Evolutionary conservation across 1,140 invertebrate species (phyloP).

Genomic region (Lasaia peninsularis): DNA sequence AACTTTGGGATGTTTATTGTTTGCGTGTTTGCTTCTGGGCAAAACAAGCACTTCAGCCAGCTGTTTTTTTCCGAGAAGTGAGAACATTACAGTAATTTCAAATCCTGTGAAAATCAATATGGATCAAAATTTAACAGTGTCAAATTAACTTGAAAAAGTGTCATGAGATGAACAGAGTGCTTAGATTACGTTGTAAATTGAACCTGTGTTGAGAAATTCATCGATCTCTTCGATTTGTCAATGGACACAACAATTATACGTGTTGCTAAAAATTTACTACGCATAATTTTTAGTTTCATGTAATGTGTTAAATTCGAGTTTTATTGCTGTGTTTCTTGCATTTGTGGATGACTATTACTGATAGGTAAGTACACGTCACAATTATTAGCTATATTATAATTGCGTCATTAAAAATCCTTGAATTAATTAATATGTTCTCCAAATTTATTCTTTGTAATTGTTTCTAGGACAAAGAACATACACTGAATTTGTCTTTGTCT

Average conservation of each 20-base stretch:
- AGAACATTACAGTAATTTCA: conserved; percentile 33
- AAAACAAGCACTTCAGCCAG: conserved; percentile 59
- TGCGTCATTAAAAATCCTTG: conserved; percentile 7
- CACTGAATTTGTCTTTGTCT: not conserved
- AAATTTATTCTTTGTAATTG: not conserved
- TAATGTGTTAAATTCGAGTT: conserved; percentile 45
- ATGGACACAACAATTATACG: conserved; percentile 48
- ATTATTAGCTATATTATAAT: not conserved
- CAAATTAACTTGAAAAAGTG: conserved; percentile 47
- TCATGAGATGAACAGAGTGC: conserved; percentile 49
- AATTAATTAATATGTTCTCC: not conserved
- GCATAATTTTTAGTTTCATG: conserved; percentile 42
- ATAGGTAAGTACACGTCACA: conserved; percentile 11
- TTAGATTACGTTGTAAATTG: conserved; percentile 48
- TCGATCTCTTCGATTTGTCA: conserved; percentile 60
- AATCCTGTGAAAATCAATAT: conserved; percentile 62
- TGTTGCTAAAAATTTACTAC: conserved; percentile 60
- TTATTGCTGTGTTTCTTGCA: conserved; percentile 25
- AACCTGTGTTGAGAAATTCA: conserved; percentile 46
- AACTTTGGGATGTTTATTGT: conserved; percentile 13
- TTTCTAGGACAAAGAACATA: not conserved
- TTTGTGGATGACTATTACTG: not conserved
- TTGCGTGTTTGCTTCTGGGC: conserved; percentile 30
- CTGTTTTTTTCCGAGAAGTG: conserved; percentile 66
- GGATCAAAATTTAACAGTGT: conserved; percentile 71